A percentile compares a stretch with the other conserved stretches of the same genome.
Conservation (phyloP, 2,888 invertebrate species). For the Andricus quercusramuli region DNA sequence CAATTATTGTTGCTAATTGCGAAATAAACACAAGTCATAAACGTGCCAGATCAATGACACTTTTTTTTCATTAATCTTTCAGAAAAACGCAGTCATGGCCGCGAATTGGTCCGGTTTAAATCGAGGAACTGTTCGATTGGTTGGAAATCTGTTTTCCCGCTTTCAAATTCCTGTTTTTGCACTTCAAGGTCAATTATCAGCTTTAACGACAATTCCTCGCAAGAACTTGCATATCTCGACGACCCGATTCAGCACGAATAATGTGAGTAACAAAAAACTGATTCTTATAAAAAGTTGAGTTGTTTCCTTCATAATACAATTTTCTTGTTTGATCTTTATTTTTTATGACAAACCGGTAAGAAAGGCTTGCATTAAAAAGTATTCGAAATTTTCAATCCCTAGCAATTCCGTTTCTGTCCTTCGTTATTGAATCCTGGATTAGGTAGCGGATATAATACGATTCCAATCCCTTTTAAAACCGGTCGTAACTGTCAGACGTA, state of each 20-base stretch:
- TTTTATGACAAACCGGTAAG: background rate
- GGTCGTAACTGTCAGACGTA: too few species aligned
- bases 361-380: too few species aligned
- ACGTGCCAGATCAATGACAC: background rate
- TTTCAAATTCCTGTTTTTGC: constrained; percentile 51
- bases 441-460: too few species aligned
- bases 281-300: background rate
- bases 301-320: too few species aligned
- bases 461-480: too few species aligned
- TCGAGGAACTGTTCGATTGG: constrained; percentile 65
- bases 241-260: constrained; percentile 54
- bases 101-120: constrained; percentile 60
- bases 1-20: constrained; percentile 22
- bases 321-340: background rate
- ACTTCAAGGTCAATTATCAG: constrained; percentile 52
- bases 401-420: too few species aligned
- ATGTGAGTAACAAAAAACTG: constrained; percentile 60
- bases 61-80: background rate
- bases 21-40: background rate
- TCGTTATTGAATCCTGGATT: too few species aligned
- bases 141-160: constrained; percentile 56
- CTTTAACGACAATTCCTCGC: constrained; percentile 40
- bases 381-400: too few species aligned
- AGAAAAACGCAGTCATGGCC: constrained; percentile 56
- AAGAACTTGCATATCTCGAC: constrained; percentile 53